Evolutionary conservation across 2,888 invertebrate genomes (phyloP).

Genomic region (Brachypalpus laphriformis): DNA sequence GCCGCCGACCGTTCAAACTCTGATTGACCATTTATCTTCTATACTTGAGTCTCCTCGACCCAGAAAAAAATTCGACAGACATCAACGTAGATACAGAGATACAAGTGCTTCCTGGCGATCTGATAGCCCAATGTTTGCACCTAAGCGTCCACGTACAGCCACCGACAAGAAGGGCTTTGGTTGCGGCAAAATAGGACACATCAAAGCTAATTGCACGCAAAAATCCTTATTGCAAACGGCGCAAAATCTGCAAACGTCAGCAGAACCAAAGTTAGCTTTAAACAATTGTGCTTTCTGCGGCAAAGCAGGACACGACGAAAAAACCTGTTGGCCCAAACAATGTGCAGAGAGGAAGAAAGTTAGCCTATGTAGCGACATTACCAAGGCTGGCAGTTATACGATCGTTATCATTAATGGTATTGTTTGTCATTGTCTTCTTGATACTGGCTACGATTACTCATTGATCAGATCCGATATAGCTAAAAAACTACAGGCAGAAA

Average conservation of each 20-base stretch:
- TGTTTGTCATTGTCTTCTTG: too few species aligned
- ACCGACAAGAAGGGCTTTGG: conserved; percentile 6
- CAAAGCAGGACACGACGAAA: conserved; percentile 16
- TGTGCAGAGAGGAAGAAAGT: conserved; percentile 11
- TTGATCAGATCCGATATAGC: background rate
- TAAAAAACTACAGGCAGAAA: background rate
- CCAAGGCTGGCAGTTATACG: too few species aligned
- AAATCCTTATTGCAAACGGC: background rate
- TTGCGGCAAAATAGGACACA: conserved; percentile 9
- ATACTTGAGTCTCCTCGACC: too few species aligned
- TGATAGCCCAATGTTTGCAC: background rate
- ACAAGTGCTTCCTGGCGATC: background rate
- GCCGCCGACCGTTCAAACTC: conserved; percentile 37
- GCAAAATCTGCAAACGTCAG: background rate
- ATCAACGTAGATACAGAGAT: background rate
- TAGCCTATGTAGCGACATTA: background rate
- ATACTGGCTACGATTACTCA: too few species aligned
- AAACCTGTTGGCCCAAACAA: conserved; percentile 18
- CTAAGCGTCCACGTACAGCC: background rate
- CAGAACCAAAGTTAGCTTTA: background rate
- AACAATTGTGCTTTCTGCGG: conserved; percentile 19
- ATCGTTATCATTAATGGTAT: too few species aligned
- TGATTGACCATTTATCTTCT: too few species aligned
- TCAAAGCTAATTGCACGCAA: background rate
- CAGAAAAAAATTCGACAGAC: too few species aligned